These are phyloP conservation scores for Eretmochelys imbricata DNA, from an alignment of 2,113 vertebrate species.

Conservation along the genomic window DNA sequence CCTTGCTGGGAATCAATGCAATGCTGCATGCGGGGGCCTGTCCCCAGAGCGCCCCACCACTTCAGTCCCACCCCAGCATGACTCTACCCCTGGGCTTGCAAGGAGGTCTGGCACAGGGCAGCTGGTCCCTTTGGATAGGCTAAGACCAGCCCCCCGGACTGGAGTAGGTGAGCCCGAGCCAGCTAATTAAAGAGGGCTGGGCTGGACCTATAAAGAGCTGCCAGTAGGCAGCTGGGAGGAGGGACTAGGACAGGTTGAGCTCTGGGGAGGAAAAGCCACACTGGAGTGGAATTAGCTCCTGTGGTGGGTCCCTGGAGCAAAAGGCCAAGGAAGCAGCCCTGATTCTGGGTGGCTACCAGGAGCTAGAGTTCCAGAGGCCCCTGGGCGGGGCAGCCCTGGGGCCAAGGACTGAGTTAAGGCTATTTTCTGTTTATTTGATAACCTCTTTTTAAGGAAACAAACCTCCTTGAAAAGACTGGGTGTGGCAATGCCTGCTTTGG, in stretches of 20 bases:
- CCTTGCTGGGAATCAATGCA: neutral
- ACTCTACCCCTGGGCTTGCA: neutral
- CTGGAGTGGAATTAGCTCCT: neutral
- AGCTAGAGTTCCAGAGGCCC: neutral
- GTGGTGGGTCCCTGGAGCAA: neutral
- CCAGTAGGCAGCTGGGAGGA: neutral
- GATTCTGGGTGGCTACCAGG: neutral
- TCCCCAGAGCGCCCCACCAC: too few species aligned
- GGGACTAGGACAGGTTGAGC: neutral
- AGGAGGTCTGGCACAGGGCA: neutral
- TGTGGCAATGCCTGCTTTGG: neutral
- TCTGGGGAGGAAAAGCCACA: neutral
- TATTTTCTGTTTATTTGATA: neutral
- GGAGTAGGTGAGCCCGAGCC: neutral
- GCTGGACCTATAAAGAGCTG: neutral
- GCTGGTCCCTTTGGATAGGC: neutral
- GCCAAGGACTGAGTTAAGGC: neutral
- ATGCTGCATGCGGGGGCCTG: neutral
- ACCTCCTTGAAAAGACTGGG: neutral
- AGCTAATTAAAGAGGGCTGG: neutral
- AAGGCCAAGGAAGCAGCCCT: neutral
- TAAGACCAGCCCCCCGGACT: neutral
- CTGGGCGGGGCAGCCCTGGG: too few species aligned
- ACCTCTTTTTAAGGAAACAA: neutral
- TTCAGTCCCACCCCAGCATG: too few species aligned